A percentile compares a stretch with the other conserved stretches of the same genome.
These are phyloP conservation scores for Dreissena rostriformis DNA, from an alignment of 1,140 invertebrate species.

Conservation along the genomic window DNA sequence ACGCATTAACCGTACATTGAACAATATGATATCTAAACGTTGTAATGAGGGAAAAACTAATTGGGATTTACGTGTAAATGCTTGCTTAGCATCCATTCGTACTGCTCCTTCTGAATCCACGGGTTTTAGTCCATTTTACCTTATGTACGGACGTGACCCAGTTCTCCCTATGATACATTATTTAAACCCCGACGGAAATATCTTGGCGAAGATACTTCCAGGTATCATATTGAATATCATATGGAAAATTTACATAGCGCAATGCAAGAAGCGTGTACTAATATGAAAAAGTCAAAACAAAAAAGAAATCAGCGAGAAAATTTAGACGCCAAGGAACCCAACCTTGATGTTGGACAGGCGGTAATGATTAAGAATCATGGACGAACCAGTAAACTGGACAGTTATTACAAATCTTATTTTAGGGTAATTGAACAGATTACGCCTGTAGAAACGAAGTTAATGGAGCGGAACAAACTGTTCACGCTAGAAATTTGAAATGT, in stretches of 20 bases:
- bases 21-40: neutral
- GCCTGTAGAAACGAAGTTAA: neutral
- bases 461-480: neutral
- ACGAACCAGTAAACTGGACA: slow-evolving; percentile 7
- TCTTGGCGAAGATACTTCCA: neutral
- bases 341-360: neutral
- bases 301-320: neutral
- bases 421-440: slow-evolving; percentile 14
- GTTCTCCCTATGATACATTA: neutral
- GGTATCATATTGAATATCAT: neutral
- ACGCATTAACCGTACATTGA: neutral
- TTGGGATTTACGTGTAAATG: slow-evolving; percentile 1
- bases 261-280: neutral
- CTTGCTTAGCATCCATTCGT: neutral
- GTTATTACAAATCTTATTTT: slow-evolving; percentile 17
- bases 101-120: neutral
- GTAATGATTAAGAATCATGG: slow-evolving; percentile 17
- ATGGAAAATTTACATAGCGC: slow-evolving; percentile 17
- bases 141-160: slow-evolving; percentile 8
- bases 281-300: slow-evolving; percentile 15
- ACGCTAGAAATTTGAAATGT: slow-evolving; percentile 8
- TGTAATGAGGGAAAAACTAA: neutral
- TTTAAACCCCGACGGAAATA: slow-evolving; percentile 3
- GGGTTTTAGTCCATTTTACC: slow-evolving; percentile 1
- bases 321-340: neutral